A percentile compares a stretch with the other conserved stretches of the same genome.
Conservation (phyloP, 2,797 vertebrate species). For the Chaenodraco wilsoni region DNA sequence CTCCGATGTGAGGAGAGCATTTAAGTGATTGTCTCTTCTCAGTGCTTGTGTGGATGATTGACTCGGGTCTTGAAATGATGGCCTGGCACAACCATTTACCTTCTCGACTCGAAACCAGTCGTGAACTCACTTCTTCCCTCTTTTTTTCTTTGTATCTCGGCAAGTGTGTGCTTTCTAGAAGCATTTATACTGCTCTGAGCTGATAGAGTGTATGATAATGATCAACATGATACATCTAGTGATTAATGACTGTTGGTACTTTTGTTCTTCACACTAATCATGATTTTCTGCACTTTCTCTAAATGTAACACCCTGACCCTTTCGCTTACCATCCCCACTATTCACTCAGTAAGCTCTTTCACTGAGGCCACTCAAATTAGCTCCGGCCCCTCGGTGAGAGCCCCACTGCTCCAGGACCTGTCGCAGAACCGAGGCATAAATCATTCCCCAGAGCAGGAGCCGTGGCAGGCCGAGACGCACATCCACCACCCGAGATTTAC, state of each 20-base stretch:
- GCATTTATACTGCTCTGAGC: slow-evolving; percentile 1
- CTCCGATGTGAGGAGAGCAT: slow-evolving; percentile 67
- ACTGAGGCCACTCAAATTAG: slow-evolving; percentile 71
- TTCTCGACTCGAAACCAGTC: slow-evolving; percentile 39
- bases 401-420: slow-evolving; percentile 47
- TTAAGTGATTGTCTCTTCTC: slow-evolving; percentile 72
- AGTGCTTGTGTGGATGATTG: slow-evolving; percentile 62
- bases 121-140: slow-evolving; percentile 21
- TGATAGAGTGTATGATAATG: slow-evolving; percentile 13
- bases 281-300: slow-evolving; percentile 84
- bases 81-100: slow-evolving; percentile 71
- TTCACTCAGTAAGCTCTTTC: slow-evolving; percentile 44
- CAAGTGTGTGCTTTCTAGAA: not conserved
- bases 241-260: slow-evolving; percentile 24
- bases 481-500: slow-evolving; percentile 75
- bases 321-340: slow-evolving; percentile 81
- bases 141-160: slow-evolving; percentile 26
- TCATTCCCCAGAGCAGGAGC: slow-evolving; percentile 67
- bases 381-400: slow-evolving; percentile 48
- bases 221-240: slow-evolving; percentile 40
- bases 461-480: slow-evolving; percentile 62
- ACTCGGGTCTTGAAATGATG: slow-evolving; percentile 65
- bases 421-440: slow-evolving; percentile 67
- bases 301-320: slow-evolving; percentile 82
- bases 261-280: slow-evolving; percentile 39